Conservation (phyloP, 2,797 vertebrate species). For the Sebastiscus tertius region DNA sequence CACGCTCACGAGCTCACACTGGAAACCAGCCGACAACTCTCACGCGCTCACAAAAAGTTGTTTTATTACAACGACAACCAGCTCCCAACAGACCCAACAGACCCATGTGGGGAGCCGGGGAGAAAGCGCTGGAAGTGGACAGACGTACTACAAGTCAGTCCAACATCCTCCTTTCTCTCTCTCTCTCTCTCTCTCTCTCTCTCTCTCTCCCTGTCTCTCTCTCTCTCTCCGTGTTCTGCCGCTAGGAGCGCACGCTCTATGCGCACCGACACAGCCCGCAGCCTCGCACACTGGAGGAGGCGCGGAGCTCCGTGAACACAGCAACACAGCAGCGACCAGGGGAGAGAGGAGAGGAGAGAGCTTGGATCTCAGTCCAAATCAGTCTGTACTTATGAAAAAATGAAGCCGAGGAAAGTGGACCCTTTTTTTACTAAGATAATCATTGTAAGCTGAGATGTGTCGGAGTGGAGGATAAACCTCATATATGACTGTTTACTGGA, state of each 20-base stretch:
- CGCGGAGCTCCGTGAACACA: conserved; percentile 50
- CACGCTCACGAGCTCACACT: neutral
- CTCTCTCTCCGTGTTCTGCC: conserved; percentile 59
- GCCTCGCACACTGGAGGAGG: conserved; percentile 59
- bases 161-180: conserved; percentile 59
- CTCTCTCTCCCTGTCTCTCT: conserved; percentile 25
- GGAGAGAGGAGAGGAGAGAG: neutral
- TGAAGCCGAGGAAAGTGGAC: too few species aligned
- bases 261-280: conserved; percentile 76
- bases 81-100: conserved; percentile 43
- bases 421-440: neutral
- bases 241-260: conserved; percentile 77
- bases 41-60: conserved; percentile 49
- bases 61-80: conserved; percentile 19
- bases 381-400: neutral
- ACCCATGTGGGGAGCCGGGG: conserved; percentile 45
- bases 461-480: neutral
- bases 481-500: neutral
- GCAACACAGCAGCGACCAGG: conserved; percentile 29
- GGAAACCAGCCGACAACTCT: conserved; percentile 27
- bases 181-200: conserved; percentile 39
- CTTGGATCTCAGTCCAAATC: conserved; percentile 40
- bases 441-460: neutral
- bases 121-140: conserved; percentile 56
- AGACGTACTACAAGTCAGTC: conserved; percentile 70